Evolutionary conservation across 2,797 vertebrate genomes (phyloP).

Genomic region (Microctenopoma lineatum): DNA sequence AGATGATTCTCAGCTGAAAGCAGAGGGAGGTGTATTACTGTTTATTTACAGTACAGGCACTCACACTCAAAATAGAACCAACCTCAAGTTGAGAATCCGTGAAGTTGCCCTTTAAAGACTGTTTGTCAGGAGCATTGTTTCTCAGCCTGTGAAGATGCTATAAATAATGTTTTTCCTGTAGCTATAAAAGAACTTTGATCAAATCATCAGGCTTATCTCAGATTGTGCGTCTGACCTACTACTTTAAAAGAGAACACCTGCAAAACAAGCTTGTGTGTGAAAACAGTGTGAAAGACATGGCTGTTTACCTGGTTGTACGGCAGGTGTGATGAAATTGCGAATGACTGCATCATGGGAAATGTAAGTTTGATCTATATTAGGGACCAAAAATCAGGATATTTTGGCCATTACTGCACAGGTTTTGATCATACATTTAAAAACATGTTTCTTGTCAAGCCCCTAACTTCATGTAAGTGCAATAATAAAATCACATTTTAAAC

Average conservation of each 20-base stretch:
- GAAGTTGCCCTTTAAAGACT: too few relatives aligned
- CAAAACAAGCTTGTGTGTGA: neutral
- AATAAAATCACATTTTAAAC: neutral
- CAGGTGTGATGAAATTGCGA: neutral
- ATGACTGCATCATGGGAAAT: neutral
- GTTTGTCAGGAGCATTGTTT: neutral
- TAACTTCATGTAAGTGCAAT: neutral
- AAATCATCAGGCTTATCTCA: neutral
- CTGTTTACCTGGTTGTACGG: neutral
- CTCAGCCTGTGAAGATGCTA: neutral
- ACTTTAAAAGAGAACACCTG: neutral
- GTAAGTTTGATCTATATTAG: neutral
- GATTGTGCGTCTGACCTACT: neutral
- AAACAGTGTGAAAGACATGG: neutral
- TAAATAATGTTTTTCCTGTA: too few relatives aligned
- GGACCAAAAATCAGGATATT: constrained; percentile 5
- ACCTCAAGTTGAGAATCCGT: too few relatives aligned
- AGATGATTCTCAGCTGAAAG: neutral
- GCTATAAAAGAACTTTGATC: neutral
- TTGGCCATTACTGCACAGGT: neutral
- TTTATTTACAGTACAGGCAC: too few relatives aligned
- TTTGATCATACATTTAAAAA: neutral
- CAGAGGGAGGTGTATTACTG: neutral
- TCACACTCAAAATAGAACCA: too few relatives aligned
- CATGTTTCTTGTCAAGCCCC: neutral